Percentiles rank a stretch among this genome's conserved stretches.
Conservation (phyloP, 2,888 invertebrate genomes). For the Petrolisthes manimaculis region DNA sequence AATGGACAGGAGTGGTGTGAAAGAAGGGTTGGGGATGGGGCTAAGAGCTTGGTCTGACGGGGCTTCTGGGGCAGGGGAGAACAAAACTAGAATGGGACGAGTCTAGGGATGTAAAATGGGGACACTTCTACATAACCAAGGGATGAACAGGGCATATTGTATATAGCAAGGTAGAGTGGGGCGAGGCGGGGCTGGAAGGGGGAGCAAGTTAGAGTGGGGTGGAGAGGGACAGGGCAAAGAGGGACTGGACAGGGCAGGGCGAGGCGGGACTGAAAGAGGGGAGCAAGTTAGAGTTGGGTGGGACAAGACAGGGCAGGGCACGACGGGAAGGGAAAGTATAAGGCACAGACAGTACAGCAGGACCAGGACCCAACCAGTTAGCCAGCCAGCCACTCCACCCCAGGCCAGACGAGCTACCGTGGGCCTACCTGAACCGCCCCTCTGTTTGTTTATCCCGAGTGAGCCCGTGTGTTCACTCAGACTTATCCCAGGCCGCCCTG, state of each 20-base stretch:
- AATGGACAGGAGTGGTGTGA: too few species aligned
- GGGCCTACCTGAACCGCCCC: background rate
- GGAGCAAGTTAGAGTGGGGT: background rate
- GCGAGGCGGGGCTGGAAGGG: background rate
- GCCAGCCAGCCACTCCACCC: too few species aligned
- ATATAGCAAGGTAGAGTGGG: background rate
- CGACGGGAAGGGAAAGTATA: too few species aligned
- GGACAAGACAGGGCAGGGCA: too few species aligned
- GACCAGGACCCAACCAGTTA: too few species aligned
- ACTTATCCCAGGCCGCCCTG: background rate
- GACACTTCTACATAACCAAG: background rate
- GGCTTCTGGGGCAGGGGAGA: background rate
- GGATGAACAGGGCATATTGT: background rate
- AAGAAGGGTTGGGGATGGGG: too few species aligned
- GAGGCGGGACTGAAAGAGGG: too few species aligned
- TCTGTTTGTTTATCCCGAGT: background rate
- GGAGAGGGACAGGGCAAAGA: background rate
- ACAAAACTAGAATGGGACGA: background rate
- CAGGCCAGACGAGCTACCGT: background rate
- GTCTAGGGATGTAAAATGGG: too few species aligned
- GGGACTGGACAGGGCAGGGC: background rate
- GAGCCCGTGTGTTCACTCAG: slow-evolving; percentile 6
- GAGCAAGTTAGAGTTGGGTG: too few species aligned
- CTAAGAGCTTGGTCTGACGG: too few species aligned
- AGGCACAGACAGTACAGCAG: too few species aligned